phyloP scores from a whole-genome alignment of 2,113 vertebrate genomes.

The Solea senegalensis region DNA sequence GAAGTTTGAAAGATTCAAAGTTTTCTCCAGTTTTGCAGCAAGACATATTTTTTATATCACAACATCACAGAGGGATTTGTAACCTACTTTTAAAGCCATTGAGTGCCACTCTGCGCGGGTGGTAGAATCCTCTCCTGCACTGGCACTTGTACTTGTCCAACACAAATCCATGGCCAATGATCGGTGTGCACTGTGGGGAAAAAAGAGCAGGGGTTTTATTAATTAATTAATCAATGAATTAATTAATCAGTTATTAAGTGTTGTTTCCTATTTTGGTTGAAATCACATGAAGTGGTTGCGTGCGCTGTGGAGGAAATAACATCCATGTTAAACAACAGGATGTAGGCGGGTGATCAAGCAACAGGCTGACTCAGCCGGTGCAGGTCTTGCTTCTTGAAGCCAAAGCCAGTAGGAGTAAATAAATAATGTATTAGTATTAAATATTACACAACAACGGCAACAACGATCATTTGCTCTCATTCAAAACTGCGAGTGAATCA shows the following conservation, averaged over 20 bases:
- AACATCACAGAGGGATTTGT: slow-evolving; percentile 40
- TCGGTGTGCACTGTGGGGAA: slow-evolving; percentile 88
- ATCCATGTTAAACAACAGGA: slow-evolving; percentile 12
- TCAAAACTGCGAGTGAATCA: background rate
- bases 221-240: too few species aligned
- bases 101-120: slow-evolving; percentile 88
- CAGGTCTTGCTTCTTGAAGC: slow-evolving; percentile 18
- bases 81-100: slow-evolving; percentile 96
- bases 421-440: slow-evolving; percentile 1
- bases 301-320: slow-evolving; percentile 1
- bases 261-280: slow-evolving; percentile 1
- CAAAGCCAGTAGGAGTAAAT: slow-evolving; percentile 35
- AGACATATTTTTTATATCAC: slow-evolving; percentile 30
- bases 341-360: slow-evolving; percentile 18
- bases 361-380: slow-evolving; percentile 22
- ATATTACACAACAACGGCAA: background rate
- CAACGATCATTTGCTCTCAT: background rate
- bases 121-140: slow-evolving; percentile 96
- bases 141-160: slow-evolving; percentile 97
- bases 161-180: slow-evolving; percentile 94
- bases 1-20: slow-evolving; percentile 32
- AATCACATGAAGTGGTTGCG: slow-evolving; percentile 7
- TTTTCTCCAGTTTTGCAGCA: slow-evolving; percentile 32
- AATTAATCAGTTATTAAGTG: too few species aligned
- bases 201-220: slow-evolving; percentile 3